phyloP scores from a whole-genome alignment of 2,888 invertebrate species.

The Melangyna quadrimaculata region DNA sequence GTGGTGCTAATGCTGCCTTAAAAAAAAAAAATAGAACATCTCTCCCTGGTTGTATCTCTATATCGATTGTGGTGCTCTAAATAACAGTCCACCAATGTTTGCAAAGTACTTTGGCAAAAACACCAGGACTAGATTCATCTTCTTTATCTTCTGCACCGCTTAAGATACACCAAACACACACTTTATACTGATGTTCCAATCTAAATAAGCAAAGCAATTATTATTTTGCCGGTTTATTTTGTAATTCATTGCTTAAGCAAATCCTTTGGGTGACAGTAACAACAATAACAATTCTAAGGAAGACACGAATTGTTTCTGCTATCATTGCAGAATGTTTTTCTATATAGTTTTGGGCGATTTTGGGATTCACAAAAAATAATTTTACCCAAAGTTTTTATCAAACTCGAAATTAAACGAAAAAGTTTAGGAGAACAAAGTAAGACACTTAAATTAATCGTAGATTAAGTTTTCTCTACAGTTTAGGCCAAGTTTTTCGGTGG shows the following conservation, averaged over 20 bases:
- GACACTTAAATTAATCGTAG: too few relatives aligned
- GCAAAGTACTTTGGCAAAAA: conserved; percentile 33
- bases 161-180: conserved; percentile 33
- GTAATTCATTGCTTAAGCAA: conserved; percentile 41
- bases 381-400: too few relatives aligned
- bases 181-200: not conserved
- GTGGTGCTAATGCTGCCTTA: not conserved
- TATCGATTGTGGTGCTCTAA: conserved; percentile 36
- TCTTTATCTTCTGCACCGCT: not conserved
- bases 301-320: not conserved
- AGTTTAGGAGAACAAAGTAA: too few relatives aligned
- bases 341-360: not conserved
- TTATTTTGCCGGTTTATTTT: conserved; percentile 53
- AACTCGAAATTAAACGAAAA: too few relatives aligned
- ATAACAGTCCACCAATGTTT: conserved; percentile 47
- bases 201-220: conserved; percentile 58
- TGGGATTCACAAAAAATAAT: not conserved
- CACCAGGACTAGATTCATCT: not conserved
- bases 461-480: too few relatives aligned
- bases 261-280: conserved; percentile 1
- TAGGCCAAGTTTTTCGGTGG: too few relatives aligned
- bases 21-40: not conserved
- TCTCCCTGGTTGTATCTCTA: not conserved
- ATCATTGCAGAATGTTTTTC: not conserved
- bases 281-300: not conserved